Percentiles rank a stretch among this genome's conserved stretches.
phyloP scores from a whole-genome alignment of 2,113 vertebrate genomes.

The Odontophorus gujanensis region DNA sequence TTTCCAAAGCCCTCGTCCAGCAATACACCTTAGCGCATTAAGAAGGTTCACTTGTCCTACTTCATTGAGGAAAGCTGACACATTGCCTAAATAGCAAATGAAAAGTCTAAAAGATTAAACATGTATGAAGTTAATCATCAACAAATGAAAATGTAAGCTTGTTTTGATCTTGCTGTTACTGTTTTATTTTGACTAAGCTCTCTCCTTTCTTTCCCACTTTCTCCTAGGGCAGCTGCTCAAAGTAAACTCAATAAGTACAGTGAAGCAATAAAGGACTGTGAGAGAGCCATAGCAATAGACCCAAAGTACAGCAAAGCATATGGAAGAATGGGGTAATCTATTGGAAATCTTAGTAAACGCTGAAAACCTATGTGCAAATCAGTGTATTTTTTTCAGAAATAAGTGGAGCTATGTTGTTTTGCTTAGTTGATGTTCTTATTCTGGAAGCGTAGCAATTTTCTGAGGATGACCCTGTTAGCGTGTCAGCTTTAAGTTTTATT shows the following conservation, averaged over 20 bases:
- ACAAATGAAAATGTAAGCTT: not conserved
- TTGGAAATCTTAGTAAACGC: not conserved
- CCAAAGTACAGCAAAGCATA: constrained; percentile 97
- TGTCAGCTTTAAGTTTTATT: not conserved
- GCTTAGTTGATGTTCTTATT: not conserved
- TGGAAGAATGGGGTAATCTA: constrained; percentile 95
- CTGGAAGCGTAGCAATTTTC: not conserved
- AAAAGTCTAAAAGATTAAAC: not conserved
- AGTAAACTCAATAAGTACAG: constrained; percentile 93
- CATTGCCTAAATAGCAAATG: not conserved
- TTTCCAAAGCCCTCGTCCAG: not conserved
- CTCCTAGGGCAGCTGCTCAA: constrained; percentile 91
- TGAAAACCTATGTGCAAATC: not conserved
- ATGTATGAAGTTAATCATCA: not conserved
- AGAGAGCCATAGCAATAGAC: constrained; percentile 94
- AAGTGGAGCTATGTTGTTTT: not conserved
- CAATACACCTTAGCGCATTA: not conserved
- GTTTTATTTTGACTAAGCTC: not conserved
- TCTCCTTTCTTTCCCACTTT: not conserved
- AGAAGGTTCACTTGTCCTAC: not conserved
- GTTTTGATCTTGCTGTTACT: not conserved
- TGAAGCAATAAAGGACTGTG: constrained; percentile 92
- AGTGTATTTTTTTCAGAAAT: not conserved
- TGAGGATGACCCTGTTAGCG: not conserved
- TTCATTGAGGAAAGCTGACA: not conserved